Percentiles rank a stretch among this genome's conserved stretches.
These are phyloP conservation scores for Rhodinocichla rosea DNA, from an alignment of 2,113 vertebrate species.

Conservation along the genomic window DNA sequence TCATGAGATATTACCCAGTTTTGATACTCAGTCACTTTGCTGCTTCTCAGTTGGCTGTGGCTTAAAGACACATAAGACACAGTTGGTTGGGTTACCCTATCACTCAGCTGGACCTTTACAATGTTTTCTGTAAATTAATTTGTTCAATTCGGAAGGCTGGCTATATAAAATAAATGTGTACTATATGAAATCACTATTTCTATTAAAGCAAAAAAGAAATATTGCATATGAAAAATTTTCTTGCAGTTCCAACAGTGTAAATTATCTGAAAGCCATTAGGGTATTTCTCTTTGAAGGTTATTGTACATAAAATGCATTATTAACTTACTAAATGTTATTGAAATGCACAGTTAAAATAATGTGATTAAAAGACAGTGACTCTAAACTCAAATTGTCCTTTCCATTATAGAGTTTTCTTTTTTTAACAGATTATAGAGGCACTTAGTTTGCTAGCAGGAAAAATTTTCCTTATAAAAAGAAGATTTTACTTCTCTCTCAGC, in stretches of 20 bases:
- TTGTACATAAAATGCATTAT: constrained; percentile 16
- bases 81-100: background rate
- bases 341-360: background rate
- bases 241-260: background rate
- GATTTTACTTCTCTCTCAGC: background rate
- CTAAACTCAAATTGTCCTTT: background rate
- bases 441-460: background rate
- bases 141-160: background rate
- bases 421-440: background rate
- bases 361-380: background rate
- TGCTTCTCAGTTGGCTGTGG: background rate
- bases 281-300: background rate
- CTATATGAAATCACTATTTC: background rate
- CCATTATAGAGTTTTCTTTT: background rate
- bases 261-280: background rate
- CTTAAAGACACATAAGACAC: background rate
- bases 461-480: background rate
- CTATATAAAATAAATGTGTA: background rate
- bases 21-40: background rate
- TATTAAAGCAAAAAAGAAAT: background rate
- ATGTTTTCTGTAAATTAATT: background rate
- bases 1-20: background rate
- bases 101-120: background rate
- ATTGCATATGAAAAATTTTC: background rate
- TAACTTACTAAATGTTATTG: constrained; percentile 6